Conservation (phyloP, 1,140 invertebrate genomes). For the Chironomus striatipennis region DNA sequence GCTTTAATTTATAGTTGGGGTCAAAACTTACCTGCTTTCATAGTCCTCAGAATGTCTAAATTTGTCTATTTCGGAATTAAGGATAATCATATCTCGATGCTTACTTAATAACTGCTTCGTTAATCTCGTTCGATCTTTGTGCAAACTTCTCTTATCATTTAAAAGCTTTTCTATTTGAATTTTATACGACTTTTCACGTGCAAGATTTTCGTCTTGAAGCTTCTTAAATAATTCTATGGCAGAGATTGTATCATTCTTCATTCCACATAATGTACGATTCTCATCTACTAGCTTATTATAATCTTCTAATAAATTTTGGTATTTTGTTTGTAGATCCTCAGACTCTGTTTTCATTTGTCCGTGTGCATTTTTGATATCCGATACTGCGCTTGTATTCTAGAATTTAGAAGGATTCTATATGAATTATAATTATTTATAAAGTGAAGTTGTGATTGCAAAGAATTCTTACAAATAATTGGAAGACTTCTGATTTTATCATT, state of each 20-base stretch:
- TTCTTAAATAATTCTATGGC: slow-evolving; percentile 6
- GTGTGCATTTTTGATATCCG: background rate
- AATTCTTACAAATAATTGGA: slow-evolving; percentile 16
- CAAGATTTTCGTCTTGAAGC: background rate
- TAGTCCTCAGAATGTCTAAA: background rate
- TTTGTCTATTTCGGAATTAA: slow-evolving; percentile 13
- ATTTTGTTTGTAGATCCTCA: background rate
- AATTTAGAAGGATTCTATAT: background rate
- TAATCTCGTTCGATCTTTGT: slow-evolving; percentile 20
- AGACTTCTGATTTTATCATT: slow-evolving; percentile 1
- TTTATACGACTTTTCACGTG: background rate
- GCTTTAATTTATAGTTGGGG: background rate
- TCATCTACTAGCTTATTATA: background rate
- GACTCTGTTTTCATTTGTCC: background rate
- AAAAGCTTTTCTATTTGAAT: background rate
- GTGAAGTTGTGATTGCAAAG: background rate
- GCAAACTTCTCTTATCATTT: background rate
- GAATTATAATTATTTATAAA: background rate
- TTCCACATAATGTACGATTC: background rate
- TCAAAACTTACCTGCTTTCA: background rate
- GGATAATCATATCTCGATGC: slow-evolving; percentile 18
- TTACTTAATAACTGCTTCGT: background rate
- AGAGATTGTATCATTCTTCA: slow-evolving; percentile 11
- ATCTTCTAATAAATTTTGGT: background rate
- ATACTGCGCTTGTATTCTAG: background rate